phyloP scores from a whole-genome alignment of 2,113 vertebrate genomes.

The Leptodactylus fuscus region DNA sequence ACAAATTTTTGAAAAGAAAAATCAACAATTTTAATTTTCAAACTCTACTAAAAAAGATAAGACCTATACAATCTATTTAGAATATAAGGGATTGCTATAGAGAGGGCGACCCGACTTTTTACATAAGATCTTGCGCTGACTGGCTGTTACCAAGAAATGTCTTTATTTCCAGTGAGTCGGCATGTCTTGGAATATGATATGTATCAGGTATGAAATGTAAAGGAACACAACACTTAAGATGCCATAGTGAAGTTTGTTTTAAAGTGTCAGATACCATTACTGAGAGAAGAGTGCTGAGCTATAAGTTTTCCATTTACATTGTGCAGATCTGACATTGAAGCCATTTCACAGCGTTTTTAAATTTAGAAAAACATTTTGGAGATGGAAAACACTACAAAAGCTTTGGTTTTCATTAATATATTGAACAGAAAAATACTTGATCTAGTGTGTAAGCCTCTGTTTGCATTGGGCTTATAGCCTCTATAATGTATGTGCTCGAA shows the following conservation, averaged over 20 bases:
- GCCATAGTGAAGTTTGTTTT: not conserved
- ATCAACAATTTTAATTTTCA: not conserved
- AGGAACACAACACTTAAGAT: conserved; percentile 11
- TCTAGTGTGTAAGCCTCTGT: too few relatives aligned
- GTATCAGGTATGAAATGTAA: not conserved
- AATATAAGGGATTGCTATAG: not conserved
- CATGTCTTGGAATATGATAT: not conserved
- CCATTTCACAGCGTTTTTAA: not conserved
- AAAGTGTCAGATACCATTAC: conserved; percentile 8
- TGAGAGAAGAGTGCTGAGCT: not conserved
- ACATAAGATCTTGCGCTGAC: not conserved
- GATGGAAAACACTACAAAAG: too few relatives aligned
- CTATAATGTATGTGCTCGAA: too few relatives aligned
- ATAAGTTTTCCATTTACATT: not conserved
- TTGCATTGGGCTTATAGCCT: too few relatives aligned
- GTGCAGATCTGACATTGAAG: not conserved
- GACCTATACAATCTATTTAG: not conserved
- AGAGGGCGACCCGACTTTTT: not conserved
- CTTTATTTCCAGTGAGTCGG: not conserved
- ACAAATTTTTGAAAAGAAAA: not conserved
- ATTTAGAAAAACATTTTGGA: not conserved
- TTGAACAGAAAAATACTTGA: not conserved
- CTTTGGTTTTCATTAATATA: not conserved
- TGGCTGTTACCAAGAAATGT: not conserved
- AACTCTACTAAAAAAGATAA: not conserved